Evolutionary conservation across 1,140 invertebrate species (phyloP).

Genomic region (Lucilia sericata): DNA sequence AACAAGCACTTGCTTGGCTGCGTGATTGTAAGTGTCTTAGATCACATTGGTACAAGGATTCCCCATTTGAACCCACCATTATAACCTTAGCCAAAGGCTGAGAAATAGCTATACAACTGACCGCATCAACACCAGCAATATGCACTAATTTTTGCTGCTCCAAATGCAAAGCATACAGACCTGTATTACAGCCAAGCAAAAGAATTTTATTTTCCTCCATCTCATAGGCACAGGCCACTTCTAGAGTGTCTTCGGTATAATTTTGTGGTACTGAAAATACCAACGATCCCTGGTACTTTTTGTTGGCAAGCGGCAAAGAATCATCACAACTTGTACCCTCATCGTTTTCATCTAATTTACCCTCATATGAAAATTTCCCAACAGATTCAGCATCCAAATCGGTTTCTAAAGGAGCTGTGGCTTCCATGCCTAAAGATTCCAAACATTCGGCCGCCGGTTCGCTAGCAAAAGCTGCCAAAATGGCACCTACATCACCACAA

Average conservation of each 20-base stretch:
- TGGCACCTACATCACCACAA: constrained; percentile 50
- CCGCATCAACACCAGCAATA: constrained; percentile 75
- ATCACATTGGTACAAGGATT: constrained; percentile 75
- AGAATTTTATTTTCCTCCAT: constrained; percentile 60
- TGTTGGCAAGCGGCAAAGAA: constrained; percentile 3
- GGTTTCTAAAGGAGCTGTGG: constrained; percentile 40
- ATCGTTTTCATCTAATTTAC: constrained; percentile 44
- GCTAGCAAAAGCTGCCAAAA: neutral
- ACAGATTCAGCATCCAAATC: constrained; percentile 48
- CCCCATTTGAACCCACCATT: constrained; percentile 76
- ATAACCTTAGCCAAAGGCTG: constrained; percentile 73
- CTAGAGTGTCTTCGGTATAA: constrained; percentile 46
- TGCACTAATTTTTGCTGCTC: constrained; percentile 67
- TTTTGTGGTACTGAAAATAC: constrained; percentile 49
- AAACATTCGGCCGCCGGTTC: neutral
- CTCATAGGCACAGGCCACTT: constrained; percentile 63
- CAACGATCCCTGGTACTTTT: constrained; percentile 54
- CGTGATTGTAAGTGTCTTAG: constrained; percentile 74
- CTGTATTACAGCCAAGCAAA: constrained; percentile 61
- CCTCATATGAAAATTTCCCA: constrained; percentile 50
- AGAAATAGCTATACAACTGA: constrained; percentile 75
- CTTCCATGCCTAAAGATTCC: constrained; percentile 16
- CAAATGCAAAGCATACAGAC: constrained; percentile 62
- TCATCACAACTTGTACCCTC: neutral
- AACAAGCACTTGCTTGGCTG: constrained; percentile 72